Evolutionary conservation across 2,797 vertebrate species (phyloP), one percentile per base, ranked within the genome.

Genomic region (Scomberomorus guttatus): DNA sequence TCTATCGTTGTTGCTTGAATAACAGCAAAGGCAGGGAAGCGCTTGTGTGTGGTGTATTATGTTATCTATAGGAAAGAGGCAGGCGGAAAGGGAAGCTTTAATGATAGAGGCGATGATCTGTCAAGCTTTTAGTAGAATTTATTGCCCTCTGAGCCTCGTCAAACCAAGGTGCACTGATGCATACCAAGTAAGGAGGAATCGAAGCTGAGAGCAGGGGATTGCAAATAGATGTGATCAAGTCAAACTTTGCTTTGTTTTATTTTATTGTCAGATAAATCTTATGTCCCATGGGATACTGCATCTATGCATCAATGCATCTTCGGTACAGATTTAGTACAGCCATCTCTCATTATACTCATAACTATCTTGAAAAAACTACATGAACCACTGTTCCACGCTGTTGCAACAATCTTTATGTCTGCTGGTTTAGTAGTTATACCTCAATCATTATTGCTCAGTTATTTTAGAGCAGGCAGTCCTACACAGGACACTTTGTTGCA

Each of bases 81-180:
- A 42, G 66, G 80, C 24, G 51, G 58, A 80, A 75, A 80, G 80
- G 88, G 80, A 88, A 87, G 79, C 77, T 85, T 89, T 90, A 90
- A 93, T 83, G 89, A 92, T 61, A 22, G 73, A 80, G 74, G 50
- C 54, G 79, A 89, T 81, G 82, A 91, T 88, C 81, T 87, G 83
- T 91, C 86, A 82, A 66, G 87, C 82, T 88, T 89, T 93, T 85
- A 86, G 85, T 56, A 52, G 80, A 87, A 91, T 93, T 83, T 91
- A 90, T 87, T 77, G 89, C 58, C 90, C 86, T 81, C 72, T 2
- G 81, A 88, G 89, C 60, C 79, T 90, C 68, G 62, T 92, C 82
- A 83, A 88, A 89, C 52, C 44, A 27, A 63, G 72, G 55, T 34
- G 83, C 81, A 74, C 72, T 7, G 80, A 89, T 83, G 88, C 88